phyloP scores from a whole-genome alignment of 2,888 invertebrate genomes.

The Eulithis prunata region DNA sequence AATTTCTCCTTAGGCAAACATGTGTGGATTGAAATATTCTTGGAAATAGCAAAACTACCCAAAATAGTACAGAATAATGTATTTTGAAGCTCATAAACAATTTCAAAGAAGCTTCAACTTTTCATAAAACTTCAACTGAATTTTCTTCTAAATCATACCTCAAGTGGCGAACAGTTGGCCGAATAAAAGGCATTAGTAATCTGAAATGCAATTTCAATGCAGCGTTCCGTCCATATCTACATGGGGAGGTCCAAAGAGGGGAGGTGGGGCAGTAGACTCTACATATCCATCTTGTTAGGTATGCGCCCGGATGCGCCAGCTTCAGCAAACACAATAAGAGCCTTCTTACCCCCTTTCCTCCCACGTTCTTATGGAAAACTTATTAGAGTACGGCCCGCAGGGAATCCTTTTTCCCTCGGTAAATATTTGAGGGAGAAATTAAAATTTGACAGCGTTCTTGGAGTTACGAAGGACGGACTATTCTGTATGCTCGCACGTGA shows the following conservation, averaged over 20 bases:
- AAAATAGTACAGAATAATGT: background rate
- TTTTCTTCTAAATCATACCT: constrained; percentile 30
- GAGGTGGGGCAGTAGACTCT: constrained; percentile 56
- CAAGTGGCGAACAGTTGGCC: constrained; percentile 53
- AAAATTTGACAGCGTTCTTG: constrained; percentile 82
- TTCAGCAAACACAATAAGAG: constrained; percentile 84
- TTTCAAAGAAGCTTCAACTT: constrained; percentile 2
- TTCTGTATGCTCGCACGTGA: constrained; percentile 79
- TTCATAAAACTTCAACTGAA: constrained; percentile 10
- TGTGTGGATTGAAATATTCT: constrained; percentile 9
- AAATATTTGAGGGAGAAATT: constrained; percentile 85
- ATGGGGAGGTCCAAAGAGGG: constrained; percentile 73
- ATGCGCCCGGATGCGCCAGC: constrained; percentile 84
- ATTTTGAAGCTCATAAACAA: background rate
- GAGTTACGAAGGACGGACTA: constrained; percentile 73
- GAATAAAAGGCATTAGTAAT: constrained; percentile 77
- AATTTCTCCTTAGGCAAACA: constrained; percentile 18
- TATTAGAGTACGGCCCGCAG: constrained; percentile 82
- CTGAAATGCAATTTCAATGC: constrained; percentile 82
- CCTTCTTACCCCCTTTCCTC: constrained; percentile 63
- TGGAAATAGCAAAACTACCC: background rate
- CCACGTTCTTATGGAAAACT: constrained; percentile 82
- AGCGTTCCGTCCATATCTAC: constrained; percentile 65
- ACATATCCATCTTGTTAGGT: constrained; percentile 84
- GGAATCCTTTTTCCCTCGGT: constrained; percentile 84